These are phyloP conservation scores for Drosophila jambulina DNA, from an alignment of 1,140 invertebrate species.

Conservation along the genomic window DNA sequence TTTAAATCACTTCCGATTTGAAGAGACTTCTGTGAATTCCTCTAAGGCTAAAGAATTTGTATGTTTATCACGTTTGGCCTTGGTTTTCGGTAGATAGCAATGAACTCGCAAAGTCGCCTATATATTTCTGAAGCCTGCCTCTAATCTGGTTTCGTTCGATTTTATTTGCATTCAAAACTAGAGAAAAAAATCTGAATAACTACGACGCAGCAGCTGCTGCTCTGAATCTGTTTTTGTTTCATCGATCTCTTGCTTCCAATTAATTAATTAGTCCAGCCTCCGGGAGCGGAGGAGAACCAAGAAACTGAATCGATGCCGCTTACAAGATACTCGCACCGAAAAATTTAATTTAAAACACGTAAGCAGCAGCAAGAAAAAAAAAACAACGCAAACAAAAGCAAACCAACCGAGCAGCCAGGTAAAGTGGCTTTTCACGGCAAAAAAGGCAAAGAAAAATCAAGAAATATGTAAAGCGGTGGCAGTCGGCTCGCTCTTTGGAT, in stretches of 20 bases:
- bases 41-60: conserved; percentile 23
- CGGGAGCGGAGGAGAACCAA: conserved; percentile 14
- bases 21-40: background rate
- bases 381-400: background rate
- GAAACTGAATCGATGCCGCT: conserved; percentile 39
- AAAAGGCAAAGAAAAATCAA: conserved; percentile 24
- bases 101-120: conserved; percentile 43
- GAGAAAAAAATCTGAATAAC: conserved; percentile 19
- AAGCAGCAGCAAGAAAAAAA: conserved; percentile 8
- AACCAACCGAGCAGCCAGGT: conserved; percentile 12
- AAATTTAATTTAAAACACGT: conserved; percentile 39
- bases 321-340: conserved; percentile 37
- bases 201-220: conserved; percentile 9
- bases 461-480: conserved; percentile 22
- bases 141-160: conserved; percentile 44
- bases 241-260: conserved; percentile 40
- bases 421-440: conserved; percentile 43
- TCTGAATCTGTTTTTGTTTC: conserved; percentile 25
- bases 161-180: conserved; percentile 37
- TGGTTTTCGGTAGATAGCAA: conserved; percentile 29
- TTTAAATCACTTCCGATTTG: conserved; percentile 32
- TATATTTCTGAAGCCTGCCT: conserved; percentile 19
- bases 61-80: conserved; percentile 23
- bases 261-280: conserved; percentile 54
- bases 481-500: conserved; percentile 31